A percentile compares a stretch with the other conserved stretches of the same genome.
Conservation (phyloP, 2,888 invertebrate species). For the Acheta domesticus region DNA sequence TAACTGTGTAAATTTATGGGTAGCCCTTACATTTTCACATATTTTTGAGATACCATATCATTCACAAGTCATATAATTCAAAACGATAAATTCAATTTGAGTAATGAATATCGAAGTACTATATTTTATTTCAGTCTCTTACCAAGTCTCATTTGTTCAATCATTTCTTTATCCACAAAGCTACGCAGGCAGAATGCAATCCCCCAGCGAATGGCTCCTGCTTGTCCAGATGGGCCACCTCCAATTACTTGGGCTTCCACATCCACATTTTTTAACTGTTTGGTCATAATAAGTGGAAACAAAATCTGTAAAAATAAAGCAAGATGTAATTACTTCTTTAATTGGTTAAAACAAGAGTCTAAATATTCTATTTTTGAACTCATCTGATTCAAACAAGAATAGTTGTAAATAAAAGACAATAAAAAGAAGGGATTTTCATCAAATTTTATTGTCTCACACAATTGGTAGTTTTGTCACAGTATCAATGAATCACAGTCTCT, state of each 20-base stretch:
- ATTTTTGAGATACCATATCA: no score
- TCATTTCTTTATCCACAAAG: slow-evolving; percentile 72
- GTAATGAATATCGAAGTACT: no score
- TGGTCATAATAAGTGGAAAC: slow-evolving; percentile 79
- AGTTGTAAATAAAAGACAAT: no score
- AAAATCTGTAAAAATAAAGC: slow-evolving; percentile 55
- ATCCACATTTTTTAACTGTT: slow-evolving; percentile 74
- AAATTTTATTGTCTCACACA: no score
- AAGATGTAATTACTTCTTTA: slow-evolving; percentile 40
- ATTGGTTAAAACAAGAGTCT: not conserved
- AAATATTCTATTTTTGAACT: not conserved
- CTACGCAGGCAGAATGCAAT: slow-evolving; percentile 78
- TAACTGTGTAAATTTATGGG: no score
- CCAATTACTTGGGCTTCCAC: slow-evolving; percentile 70
- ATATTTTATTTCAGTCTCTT: slow-evolving; percentile 40
- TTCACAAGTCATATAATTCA: no score
- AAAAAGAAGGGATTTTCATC: no score
- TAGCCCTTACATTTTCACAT: no score
- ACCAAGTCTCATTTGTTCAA: slow-evolving; percentile 85
- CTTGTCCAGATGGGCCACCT: slow-evolving; percentile 74
- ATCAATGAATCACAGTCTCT: no score
- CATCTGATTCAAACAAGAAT: no score
- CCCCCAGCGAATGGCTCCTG: slow-evolving; percentile 87
- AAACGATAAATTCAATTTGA: no score
- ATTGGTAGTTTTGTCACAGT: no score